Evolutionary conservation across 1,140 invertebrate species (phyloP), one percentile per base, ranked within the genome.

Genomic region (Anastatus disparis): DNA sequence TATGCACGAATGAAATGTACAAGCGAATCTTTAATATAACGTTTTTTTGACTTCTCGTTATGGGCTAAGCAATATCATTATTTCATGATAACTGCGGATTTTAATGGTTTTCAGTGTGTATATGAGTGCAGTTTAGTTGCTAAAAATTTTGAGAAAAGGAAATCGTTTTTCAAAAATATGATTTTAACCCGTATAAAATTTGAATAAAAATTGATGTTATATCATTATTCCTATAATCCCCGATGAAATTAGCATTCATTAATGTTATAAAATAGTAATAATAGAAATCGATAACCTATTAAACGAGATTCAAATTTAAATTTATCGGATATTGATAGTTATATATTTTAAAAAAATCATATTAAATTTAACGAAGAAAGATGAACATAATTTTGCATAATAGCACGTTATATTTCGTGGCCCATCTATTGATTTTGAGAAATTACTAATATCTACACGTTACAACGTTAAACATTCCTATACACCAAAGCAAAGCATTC

Each of bases 61-160:
- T 6, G 50, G 38, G 38, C n/a, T n/a, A 46, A 13, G 40, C 38
- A 56, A 53, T 62, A 31, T 62, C 66, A 62, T 61, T 69, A 69
- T 53, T 69, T 68, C 12, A 68, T 26, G 13, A 29, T 61, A 50
- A 50, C 27, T 52, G 56, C n/a, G 56, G 50, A 20, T 38, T 50
- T 59, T 61, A 50, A 67, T 48, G 64, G 26, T 26, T n/a, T 46
- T 31, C 24, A 15, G 6, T 67, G 55, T 42, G 29, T 13, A 35
- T 6, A 35, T 35, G 31, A n/a, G n/a, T n/a, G 29, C 17, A 24
- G 61, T 20, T 38, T 20, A 20, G 13, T 38, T 15, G 46, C 17
- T 13, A 26, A n/a, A n/a, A 29, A 35, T 35, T 64, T 64, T 22
- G 44, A 26, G 22, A 55, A 29, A 55, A 48, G 38, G 53, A 66